A percentile compares a stretch with the other conserved stretches of the same genome.
phyloP scores from a whole-genome alignment of 2,888 invertebrate genomes.

The Pinctada fucata region DNA sequence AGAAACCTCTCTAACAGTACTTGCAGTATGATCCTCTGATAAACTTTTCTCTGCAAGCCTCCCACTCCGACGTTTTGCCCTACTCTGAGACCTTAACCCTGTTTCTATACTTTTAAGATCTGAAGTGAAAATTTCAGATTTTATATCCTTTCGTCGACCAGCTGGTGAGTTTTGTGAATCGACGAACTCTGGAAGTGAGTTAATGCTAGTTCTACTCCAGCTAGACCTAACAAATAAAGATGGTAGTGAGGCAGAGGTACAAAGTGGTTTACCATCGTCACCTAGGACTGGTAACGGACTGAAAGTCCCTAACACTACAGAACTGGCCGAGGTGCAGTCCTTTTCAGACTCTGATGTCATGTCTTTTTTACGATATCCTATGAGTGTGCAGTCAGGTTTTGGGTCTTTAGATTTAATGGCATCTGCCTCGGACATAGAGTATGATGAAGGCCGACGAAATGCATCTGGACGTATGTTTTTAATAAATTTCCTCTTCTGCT shows the following conservation, averaged over 20 bases:
- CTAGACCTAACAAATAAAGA: slow-evolving; percentile 60
- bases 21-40: not conserved
- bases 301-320: slow-evolving; percentile 71
- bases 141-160: slow-evolving; percentile 40
- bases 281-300: slow-evolving; percentile 54
- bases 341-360: slow-evolving; percentile 48
- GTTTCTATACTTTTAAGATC: slow-evolving; percentile 53
- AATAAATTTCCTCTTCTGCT: slow-evolving; percentile 66
- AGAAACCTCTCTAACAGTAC: not conserved
- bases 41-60: not conserved
- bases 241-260: slow-evolving; percentile 63
- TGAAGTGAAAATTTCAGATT: slow-evolving; percentile 49
- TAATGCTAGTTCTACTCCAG: slow-evolving; percentile 69
- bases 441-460: slow-evolving; percentile 73
- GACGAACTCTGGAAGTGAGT: slow-evolving; percentile 73
- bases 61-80: not conserved
- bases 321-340: slow-evolving; percentile 43
- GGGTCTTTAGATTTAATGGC: slow-evolving; percentile 48
- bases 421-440: slow-evolving; percentile 66
- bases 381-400: slow-evolving; percentile 63
- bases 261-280: slow-evolving; percentile 39
- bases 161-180: slow-evolving; percentile 45
- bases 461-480: slow-evolving; percentile 74
- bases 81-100: slow-evolving; percentile 37
- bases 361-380: slow-evolving; percentile 73